phyloP scores from a whole-genome alignment of 2,113 vertebrate genomes.

The Sinocyclocheilus grahami region DNA sequence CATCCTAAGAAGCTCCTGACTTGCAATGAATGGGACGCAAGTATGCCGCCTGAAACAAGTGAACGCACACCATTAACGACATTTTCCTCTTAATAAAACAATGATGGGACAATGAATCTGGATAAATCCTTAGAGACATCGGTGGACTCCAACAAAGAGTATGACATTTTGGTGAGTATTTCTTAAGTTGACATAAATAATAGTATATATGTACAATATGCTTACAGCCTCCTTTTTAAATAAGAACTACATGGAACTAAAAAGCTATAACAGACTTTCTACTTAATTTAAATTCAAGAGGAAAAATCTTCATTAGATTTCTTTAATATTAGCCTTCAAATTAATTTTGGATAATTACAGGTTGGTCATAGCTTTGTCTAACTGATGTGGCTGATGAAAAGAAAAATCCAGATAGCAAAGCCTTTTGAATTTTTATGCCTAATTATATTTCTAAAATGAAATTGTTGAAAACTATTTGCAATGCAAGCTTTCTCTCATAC shows the following conservation, averaged over 20 bases:
- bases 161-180: too few relatives aligned
- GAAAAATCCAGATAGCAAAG: too few relatives aligned
- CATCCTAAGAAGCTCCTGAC: slow-evolving; percentile 50
- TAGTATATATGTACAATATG: too few relatives aligned
- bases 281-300: neutral
- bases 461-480: too few relatives aligned
- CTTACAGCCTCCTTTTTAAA: neutral
- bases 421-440: too few relatives aligned
- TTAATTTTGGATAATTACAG: neutral
- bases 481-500: too few relatives aligned
- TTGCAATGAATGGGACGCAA: slow-evolving; percentile 47
- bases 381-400: neutral
- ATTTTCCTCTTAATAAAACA: slow-evolving; percentile 4
- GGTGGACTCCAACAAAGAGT: slow-evolving; percentile 17
- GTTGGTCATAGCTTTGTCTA: neutral
- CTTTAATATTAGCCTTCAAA: neutral
- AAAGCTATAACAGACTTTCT: neutral
- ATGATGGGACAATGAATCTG: too few relatives aligned
- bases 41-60: slow-evolving; percentile 20
- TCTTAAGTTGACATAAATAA: too few relatives aligned
- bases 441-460: too few relatives aligned
- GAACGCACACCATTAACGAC: neutral
- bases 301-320: neutral
- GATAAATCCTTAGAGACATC: slow-evolving; percentile 47
- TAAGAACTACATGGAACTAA: neutral